Conservation (phyloP, 2,797 vertebrate genomes). For the Amblyraja radiata region DNA sequence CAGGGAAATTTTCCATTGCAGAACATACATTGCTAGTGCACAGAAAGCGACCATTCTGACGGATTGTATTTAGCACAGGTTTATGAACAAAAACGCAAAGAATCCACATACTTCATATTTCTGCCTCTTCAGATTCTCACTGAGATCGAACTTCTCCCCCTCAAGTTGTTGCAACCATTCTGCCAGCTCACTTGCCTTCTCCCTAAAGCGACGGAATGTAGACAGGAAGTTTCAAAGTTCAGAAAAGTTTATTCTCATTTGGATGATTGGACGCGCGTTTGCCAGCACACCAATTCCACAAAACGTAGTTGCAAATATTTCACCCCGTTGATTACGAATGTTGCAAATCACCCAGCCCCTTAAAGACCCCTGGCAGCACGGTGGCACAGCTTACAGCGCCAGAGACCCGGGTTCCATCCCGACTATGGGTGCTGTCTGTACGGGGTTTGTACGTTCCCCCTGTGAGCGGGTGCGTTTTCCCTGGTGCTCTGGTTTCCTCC, state of each 20-base stretch:
- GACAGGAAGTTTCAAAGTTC: not conserved
- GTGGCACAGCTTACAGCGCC: too few relatives aligned
- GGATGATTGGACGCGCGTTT: not conserved
- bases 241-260: not conserved
- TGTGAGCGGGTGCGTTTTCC: too few relatives aligned
- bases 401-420: too few relatives aligned
- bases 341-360: not conserved
- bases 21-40: not conserved
- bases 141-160: slow-evolving; percentile 64
- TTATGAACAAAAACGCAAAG: not conserved
- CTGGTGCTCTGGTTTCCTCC: too few relatives aligned
- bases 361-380: not conserved
- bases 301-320: not conserved
- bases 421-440: too few relatives aligned
- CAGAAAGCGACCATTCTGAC: not conserved
- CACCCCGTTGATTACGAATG: not conserved
- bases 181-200: slow-evolving; percentile 65
- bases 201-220: slow-evolving; percentile 39
- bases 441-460: too few relatives aligned
- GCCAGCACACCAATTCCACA: not conserved
- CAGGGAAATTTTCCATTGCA: not conserved
- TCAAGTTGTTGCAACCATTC: slow-evolving; percentile 64
- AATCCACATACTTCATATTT: slow-evolving; percentile 56
- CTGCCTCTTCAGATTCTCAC: slow-evolving; percentile 64
- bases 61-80: not conserved